These are phyloP conservation scores for Alces alces DNA, from an alignment of 2,113 vertebrate species.

Conservation along the genomic window DNA sequence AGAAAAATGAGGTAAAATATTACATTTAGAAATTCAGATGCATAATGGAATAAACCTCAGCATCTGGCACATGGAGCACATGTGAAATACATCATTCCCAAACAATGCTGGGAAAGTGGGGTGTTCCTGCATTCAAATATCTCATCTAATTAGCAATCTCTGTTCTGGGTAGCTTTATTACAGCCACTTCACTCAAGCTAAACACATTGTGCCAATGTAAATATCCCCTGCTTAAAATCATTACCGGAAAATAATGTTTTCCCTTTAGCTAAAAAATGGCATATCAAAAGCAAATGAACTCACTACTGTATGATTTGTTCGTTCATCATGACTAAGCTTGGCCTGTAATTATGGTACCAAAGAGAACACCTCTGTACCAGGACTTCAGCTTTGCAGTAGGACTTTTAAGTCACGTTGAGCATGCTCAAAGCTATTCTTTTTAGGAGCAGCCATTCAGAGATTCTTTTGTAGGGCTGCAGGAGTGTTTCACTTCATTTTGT, in stretches of 20 bases:
- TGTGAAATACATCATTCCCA: not conserved
- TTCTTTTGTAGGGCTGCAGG: not conserved
- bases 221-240: constrained; percentile 70
- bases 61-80: not conserved
- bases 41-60: not conserved
- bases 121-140: not conserved
- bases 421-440: not conserved
- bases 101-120: not conserved
- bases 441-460: not conserved
- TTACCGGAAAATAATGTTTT: constrained; percentile 73
- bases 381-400: not conserved
- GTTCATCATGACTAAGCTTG: constrained; percentile 55
- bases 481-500: not conserved
- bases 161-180: constrained; percentile 45
- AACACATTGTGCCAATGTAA: constrained; percentile 66
- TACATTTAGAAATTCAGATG: not conserved
- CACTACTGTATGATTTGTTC: constrained; percentile 50
- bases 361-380: not conserved
- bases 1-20: not conserved
- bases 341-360: constrained; percentile 56
- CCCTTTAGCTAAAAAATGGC: constrained; percentile 68
- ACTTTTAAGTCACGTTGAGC: not conserved
- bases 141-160: constrained; percentile 54
- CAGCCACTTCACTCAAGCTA: constrained; percentile 52
- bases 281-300: constrained; percentile 70